These are phyloP conservation scores for Phymorhynchus buccinoides DNA, from an alignment of 1,140 invertebrate species.

Conservation along the genomic window DNA sequence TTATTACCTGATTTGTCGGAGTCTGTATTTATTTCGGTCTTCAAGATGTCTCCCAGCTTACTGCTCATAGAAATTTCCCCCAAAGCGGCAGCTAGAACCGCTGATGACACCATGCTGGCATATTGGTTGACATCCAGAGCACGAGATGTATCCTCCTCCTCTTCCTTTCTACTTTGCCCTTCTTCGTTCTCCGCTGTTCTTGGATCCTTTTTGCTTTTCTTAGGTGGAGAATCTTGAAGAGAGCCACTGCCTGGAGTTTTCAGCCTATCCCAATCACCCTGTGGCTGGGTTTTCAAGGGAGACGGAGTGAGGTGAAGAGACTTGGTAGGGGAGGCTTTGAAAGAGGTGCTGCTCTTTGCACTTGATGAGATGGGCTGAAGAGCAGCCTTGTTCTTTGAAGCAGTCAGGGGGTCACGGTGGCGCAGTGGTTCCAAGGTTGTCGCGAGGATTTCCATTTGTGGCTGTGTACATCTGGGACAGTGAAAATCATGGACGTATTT, in stretches of 20 bases:
- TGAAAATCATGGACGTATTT: not conserved
- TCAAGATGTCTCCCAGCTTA: not conserved
- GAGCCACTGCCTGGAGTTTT: no score
- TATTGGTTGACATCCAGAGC: conserved; percentile 20
- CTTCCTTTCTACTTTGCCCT: not conserved
- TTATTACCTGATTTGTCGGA: not conserved
- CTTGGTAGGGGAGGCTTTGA: not conserved
- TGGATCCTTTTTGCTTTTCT: not conserved
- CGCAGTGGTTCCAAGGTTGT: conserved; percentile 67
- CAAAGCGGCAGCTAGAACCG: not conserved
- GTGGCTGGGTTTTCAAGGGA: not conserved
- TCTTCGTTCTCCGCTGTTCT: not conserved
- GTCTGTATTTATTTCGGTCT: not conserved
- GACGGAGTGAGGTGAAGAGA: not conserved
- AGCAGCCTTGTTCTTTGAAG: conserved; percentile 34
- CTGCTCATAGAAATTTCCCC: not conserved
- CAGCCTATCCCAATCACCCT: not conserved
- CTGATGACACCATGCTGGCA: conserved; percentile 28
- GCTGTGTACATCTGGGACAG: conserved; percentile 54
- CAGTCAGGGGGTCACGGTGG: conserved; percentile 64
- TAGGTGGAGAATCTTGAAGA: not conserved
- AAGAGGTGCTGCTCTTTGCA: not conserved
- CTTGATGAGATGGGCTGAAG: conserved; percentile 34
- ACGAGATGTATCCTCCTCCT: not conserved
- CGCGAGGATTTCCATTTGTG: conserved; percentile 65